Percentiles rank a stretch among this genome's conserved stretches.
Evolutionary conservation across 2,888 invertebrate genomes (phyloP).

Genomic region (Lasioglossum marginatum): DNA sequence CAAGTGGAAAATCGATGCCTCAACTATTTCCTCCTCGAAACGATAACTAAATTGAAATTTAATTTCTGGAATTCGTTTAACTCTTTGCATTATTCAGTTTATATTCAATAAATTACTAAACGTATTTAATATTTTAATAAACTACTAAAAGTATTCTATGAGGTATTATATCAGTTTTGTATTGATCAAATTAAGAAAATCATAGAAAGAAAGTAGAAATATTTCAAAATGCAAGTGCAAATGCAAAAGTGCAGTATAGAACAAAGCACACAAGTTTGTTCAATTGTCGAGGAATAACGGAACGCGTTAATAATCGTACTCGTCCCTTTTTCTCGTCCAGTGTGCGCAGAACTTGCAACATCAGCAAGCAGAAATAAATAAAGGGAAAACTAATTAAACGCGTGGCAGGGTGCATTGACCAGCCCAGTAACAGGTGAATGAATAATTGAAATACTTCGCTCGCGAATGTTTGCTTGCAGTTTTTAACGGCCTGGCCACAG

Average conservation of each 20-base stretch:
- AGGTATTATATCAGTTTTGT: too few species aligned
- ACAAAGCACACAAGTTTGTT: too few species aligned
- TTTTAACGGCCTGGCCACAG: not conserved
- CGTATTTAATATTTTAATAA: too few species aligned
- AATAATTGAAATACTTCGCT: conserved; percentile 4
- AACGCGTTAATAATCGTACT: not conserved
- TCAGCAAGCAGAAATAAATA: not conserved
- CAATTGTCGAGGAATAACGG: too few species aligned
- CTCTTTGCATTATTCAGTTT: too few species aligned
- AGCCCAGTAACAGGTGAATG: conserved; percentile 2
- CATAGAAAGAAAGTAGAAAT: too few species aligned
- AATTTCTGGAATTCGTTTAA: not conserved
- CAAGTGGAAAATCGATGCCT: not conserved
- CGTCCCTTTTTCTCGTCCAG: not conserved
- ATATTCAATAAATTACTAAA: too few species aligned
- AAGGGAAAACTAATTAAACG: conserved; percentile 1
- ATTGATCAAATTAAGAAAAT: too few species aligned
- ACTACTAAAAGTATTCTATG: too few species aligned
- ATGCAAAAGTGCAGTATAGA: too few species aligned
- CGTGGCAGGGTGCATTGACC: not conserved
- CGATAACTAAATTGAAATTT: not conserved
- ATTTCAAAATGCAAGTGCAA: too few species aligned
- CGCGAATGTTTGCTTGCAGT: not conserved
- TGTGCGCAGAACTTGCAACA: not conserved
- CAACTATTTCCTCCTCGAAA: not conserved